phyloP scores from a whole-genome alignment of 1,140 invertebrate species.

The Drosophila chauvacae region DNA sequence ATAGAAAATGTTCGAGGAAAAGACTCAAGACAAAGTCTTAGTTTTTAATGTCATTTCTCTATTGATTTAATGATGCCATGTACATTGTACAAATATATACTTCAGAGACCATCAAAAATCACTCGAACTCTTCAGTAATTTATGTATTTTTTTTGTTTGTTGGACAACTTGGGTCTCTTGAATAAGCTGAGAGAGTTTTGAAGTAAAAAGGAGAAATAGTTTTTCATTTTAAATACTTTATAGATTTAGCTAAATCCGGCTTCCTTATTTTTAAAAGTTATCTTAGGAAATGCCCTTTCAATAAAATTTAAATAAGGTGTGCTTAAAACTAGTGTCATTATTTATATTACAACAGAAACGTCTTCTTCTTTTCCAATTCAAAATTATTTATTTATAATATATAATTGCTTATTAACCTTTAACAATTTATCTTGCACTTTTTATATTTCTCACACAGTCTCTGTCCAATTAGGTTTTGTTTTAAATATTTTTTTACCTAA shows the following conservation, averaged over 20 bases:
- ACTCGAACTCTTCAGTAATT: not conserved
- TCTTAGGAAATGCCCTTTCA: not conserved
- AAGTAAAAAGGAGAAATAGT: not conserved
- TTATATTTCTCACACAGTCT: not conserved
- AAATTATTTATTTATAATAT: not conserved
- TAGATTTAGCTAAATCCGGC: not conserved
- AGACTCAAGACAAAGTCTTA: not conserved
- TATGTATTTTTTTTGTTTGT: slow-evolving; percentile 5
- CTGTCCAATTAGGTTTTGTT: not conserved
- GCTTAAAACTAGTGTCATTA: not conserved
- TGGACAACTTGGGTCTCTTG: not conserved
- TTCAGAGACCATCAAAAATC: slow-evolving; percentile 9
- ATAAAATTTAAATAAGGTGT: not conserved
- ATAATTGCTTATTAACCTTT: not conserved
- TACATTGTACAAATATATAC: slow-evolving; percentile 1
- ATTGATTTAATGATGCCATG: slow-evolving; percentile 25
- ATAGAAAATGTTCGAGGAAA: slow-evolving; percentile 1
- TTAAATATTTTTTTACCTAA: slow-evolving; percentile 2
- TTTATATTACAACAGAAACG: not conserved
- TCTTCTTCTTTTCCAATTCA: not conserved
- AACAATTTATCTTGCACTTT: no score
- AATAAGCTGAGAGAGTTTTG: not conserved
- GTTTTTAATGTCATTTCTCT: slow-evolving; percentile 1
- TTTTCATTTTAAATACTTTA: not conserved
- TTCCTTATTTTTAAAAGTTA: no score